Conservation (phyloP, 2,113 vertebrate species). For the Gadus macrocephalus region DNA sequence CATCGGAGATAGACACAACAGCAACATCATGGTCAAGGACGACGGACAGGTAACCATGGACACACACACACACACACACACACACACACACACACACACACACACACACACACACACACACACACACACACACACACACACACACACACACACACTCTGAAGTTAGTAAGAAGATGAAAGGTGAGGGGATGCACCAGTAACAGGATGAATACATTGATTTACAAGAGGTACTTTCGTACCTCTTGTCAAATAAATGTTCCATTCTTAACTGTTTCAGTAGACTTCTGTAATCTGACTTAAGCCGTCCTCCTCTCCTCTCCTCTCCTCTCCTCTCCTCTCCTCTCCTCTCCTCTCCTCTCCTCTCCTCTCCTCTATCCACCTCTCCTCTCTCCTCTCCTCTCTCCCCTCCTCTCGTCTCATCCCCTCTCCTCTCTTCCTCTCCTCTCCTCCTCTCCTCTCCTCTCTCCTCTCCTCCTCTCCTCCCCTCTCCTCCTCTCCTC, state of each 20-base stretch:
- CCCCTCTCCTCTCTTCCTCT: not conserved
- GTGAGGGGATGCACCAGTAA: not conserved
- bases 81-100: not conserved
- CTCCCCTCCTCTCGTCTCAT: slow-evolving; percentile 1
- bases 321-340: slow-evolving; percentile 22
- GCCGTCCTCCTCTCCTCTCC: not conserved
- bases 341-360: too few species aligned
- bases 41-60: slow-evolving; percentile 84
- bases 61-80: not conserved
- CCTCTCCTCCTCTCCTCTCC: slow-evolving; percentile 40
- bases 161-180: too few species aligned
- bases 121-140: not conserved
- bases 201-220: not conserved
- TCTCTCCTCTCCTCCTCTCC: slow-evolving; percentile 22
- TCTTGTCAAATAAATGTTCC: not conserved
- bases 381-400: slow-evolving; percentile 14
- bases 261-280: not conserved
- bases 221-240: not conserved
- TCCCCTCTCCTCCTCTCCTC: slow-evolving; percentile 26
- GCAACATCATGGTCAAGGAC: slow-evolving; percentile 99
- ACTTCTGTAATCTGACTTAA: too few species aligned
- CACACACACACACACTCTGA: not conserved
- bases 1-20: slow-evolving; percentile 97
- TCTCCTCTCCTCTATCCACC: not conserved
- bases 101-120: not conserved